Conservation (phyloP, 2,113 vertebrate genomes). For the Geococcyx californianus region DNA sequence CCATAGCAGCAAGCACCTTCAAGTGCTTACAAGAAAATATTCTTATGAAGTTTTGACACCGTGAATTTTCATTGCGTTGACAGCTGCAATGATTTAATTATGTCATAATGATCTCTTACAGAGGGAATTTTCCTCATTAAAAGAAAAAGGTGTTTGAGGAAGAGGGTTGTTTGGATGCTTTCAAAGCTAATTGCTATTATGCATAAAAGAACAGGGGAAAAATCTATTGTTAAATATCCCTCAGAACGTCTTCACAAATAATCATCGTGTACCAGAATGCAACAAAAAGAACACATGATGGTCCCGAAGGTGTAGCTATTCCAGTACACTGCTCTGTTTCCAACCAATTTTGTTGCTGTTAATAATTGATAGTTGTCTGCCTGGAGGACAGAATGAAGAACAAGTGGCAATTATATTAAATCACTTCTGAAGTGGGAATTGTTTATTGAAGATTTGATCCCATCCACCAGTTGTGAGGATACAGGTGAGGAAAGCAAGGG, state of each 20-base stretch:
- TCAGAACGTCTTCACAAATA: not conserved
- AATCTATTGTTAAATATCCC: not conserved
- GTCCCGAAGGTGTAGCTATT: not conserved
- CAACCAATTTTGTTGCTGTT: not conserved
- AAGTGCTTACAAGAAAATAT: not conserved
- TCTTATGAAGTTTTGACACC: not conserved
- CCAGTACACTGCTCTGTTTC: not conserved
- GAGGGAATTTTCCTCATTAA: not conserved
- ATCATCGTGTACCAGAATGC: not conserved
- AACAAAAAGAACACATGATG: rapidly evolving
- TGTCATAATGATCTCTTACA: not conserved
- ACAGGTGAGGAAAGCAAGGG: not conserved
- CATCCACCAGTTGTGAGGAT: not conserved
- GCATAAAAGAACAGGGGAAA: not conserved
- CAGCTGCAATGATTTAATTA: not conserved
- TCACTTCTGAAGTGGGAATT: not conserved
- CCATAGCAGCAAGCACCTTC: not conserved
- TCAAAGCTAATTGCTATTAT: not conserved
- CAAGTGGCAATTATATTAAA: not conserved
- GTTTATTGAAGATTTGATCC: not conserved
- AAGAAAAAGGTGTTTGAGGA: not conserved
- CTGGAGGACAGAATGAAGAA: not conserved
- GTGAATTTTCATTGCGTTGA: too few relatives aligned
- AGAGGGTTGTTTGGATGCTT: not conserved
- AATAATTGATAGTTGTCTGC: not conserved